Percentiles rank a stretch among this genome's conserved stretches.
These are phyloP conservation scores for Nyctereutes procyonoides DNA, from an alignment of 2,113 vertebrate species.

Conservation along the genomic window DNA sequence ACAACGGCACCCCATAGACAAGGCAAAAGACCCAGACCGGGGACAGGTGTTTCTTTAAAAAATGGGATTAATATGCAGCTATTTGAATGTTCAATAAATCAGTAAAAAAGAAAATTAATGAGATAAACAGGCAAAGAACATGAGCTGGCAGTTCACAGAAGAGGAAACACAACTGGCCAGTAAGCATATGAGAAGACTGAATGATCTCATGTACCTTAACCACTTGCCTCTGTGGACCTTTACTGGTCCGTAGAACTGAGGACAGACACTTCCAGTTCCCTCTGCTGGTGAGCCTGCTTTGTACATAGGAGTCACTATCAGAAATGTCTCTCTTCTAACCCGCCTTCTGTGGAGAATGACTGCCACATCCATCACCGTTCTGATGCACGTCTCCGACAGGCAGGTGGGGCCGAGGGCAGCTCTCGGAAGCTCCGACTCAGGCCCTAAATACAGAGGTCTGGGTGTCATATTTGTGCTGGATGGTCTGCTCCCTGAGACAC, in stretches of 20 bases:
- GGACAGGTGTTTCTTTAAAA: background rate
- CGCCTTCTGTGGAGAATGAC: background rate
- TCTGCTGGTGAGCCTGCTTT: background rate
- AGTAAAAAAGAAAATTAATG: background rate
- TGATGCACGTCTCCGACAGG: too few relatives aligned
- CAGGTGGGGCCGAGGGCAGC: background rate
- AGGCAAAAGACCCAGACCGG: background rate
- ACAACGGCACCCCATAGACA: background rate
- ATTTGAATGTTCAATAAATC: background rate
- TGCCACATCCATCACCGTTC: accelerated
- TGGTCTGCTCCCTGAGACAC: background rate
- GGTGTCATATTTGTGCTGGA: background rate
- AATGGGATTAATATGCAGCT: background rate
- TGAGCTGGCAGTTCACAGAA: background rate
- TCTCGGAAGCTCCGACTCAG: background rate
- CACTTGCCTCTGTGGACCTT: background rate
- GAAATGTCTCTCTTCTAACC: background rate
- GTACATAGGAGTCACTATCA: background rate
- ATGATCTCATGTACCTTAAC: background rate
- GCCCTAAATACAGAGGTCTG: too few relatives aligned
- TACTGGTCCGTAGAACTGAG: background rate
- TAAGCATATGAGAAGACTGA: background rate
- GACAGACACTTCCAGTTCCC: background rate
- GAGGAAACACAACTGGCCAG: background rate
- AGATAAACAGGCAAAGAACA: background rate